These are phyloP conservation scores for Myiopsitta monachus DNA, from an alignment of 2,113 vertebrate genomes.

Conservation along the genomic window DNA sequence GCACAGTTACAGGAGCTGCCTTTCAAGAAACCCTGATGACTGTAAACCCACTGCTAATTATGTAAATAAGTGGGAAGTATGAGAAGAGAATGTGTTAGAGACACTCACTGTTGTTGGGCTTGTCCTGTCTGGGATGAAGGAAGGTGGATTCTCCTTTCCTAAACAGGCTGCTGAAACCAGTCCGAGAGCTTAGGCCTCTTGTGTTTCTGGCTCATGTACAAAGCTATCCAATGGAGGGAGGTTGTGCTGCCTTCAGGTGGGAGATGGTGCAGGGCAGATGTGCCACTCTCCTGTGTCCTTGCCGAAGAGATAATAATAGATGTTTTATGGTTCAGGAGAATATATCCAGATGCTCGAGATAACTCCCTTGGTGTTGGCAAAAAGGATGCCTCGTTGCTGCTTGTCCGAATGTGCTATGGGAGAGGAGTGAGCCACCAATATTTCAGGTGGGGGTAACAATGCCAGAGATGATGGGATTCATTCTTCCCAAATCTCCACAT, in stretches of 20 bases:
- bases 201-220: slow-evolving; percentile 14
- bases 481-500: neutral
- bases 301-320: neutral
- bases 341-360: neutral
- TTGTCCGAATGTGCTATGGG: neutral
- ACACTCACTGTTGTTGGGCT: slow-evolving; percentile 7
- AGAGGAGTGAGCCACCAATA: rapidly evolving
- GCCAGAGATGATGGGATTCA: neutral
- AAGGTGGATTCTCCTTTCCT: slow-evolving; percentile 33
- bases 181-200: slow-evolving; percentile 33
- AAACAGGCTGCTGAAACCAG: slow-evolving; percentile 41
- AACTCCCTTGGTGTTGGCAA: neutral
- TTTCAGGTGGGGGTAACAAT: neutral
- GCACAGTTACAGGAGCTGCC: neutral
- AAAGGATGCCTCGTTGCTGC: rapidly evolving
- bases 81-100: neutral
- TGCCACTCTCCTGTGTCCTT: neutral
- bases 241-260: neutral
- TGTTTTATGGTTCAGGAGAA: neutral
- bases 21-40: neutral
- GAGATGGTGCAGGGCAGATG: neutral
- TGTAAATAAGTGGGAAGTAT: neutral
- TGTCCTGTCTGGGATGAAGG: neutral
- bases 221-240: neutral
- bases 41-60: slow-evolving; percentile 21